These are phyloP conservation scores for Ostrea denselamellosa DNA, from an alignment of 1,140 invertebrate species.

Conservation along the genomic window DNA sequence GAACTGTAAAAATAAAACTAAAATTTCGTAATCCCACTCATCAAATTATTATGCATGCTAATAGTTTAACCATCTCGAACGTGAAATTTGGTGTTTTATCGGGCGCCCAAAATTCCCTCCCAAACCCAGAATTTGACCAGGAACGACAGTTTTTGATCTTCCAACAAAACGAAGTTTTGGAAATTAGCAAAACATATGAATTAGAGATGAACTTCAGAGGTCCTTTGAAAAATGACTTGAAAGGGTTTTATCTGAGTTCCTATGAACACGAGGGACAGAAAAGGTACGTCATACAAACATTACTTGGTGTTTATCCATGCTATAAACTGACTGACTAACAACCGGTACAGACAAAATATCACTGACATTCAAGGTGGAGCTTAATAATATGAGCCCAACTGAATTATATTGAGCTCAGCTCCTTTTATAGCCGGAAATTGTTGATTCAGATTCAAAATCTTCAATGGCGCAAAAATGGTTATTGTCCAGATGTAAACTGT, in stretches of 20 bases:
- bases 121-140: not conserved
- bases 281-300: slow-evolving; percentile 55
- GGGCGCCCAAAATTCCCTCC: not conserved
- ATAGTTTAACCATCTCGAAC: slow-evolving; percentile 58
- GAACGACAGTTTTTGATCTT: slow-evolving; percentile 84
- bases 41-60: slow-evolving; percentile 85
- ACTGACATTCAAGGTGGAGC: too few species aligned
- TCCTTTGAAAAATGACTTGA: slow-evolving; percentile 85
- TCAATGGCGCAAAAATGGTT: too few species aligned
- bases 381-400: too few species aligned
- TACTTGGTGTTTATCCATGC: not conserved
- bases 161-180: slow-evolving; percentile 79
- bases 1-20: slow-evolving; percentile 86
- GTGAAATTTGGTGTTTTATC: not conserved
- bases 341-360: too few species aligned
- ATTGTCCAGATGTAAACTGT: too few species aligned
- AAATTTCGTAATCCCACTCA: slow-evolving; percentile 81
- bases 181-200: slow-evolving; percentile 81
- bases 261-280: slow-evolving; percentile 61
- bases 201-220: slow-evolving; percentile 85
- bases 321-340: too few species aligned
- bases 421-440: too few species aligned
- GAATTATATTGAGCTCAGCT: too few species aligned
- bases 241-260: slow-evolving; percentile 67
- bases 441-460: too few species aligned